These are phyloP conservation scores for Emesis furor DNA, from an alignment of 2,888 invertebrate genomes.

Conservation along the genomic window DNA sequence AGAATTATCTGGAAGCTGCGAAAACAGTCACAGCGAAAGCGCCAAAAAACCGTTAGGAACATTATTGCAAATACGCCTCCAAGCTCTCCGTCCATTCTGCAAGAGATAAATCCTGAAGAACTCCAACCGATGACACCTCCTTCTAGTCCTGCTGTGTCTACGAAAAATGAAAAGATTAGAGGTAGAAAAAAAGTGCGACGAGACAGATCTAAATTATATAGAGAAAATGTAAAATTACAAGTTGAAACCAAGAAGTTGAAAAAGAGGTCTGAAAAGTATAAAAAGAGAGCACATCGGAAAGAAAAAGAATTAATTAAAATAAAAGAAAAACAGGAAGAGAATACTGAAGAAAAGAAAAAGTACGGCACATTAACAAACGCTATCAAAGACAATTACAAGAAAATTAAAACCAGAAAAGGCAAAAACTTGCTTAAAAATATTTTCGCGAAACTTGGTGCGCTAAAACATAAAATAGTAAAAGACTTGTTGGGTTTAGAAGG, in stretches of 20 bases:
- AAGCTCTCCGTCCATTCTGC: too few relatives aligned
- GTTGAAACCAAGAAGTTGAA: constrained; percentile 21
- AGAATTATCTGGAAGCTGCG: constrained; percentile 27
- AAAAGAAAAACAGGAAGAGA: constrained; percentile 24
- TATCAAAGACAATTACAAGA: constrained; percentile 26
- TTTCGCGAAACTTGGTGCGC: too few relatives aligned
- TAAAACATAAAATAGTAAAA: too few relatives aligned
- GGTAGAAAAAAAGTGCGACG: constrained; percentile 24
- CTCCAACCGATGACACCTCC: too few relatives aligned
- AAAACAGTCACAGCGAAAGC: constrained; percentile 16
- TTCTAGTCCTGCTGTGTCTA: neutral
- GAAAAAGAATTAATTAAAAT: constrained; percentile 29
- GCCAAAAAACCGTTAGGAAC: constrained; percentile 13
- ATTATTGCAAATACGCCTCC: too few relatives aligned
- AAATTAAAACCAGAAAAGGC: constrained; percentile 14
- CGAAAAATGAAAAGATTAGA: constrained; percentile 20
- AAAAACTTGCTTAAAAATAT: neutral
- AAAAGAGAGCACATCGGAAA: constrained; percentile 28
- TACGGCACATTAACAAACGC: constrained; percentile 24
- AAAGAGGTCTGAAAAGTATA: constrained; percentile 27
- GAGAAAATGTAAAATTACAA: constrained; percentile 24
- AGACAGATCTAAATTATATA: constrained; percentile 22
- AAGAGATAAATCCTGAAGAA: too few relatives aligned
- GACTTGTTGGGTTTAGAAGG: too few relatives aligned
- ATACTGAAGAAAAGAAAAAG: constrained; percentile 11